These are phyloP conservation scores for Cosmorhoe ocellata DNA, from an alignment of 2,888 invertebrate species.

Conservation along the genomic window DNA sequence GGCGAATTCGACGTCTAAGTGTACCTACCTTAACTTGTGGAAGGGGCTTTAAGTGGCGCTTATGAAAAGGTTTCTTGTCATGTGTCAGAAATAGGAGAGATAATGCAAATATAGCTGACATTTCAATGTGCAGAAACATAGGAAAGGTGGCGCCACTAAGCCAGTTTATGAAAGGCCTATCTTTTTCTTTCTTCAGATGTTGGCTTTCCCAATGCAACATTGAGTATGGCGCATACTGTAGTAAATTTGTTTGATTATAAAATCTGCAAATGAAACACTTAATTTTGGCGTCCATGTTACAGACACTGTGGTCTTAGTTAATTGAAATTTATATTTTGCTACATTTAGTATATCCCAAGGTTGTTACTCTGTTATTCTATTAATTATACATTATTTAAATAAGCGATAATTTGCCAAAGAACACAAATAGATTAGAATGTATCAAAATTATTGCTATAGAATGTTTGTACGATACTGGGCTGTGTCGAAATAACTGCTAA, in stretches of 20 bases:
- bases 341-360: background rate
- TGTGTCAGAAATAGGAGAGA: constrained; percentile 20
- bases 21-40: no score
- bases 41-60: no score
- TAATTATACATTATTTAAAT: background rate
- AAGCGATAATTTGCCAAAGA: constrained; percentile 26
- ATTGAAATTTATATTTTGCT: background rate
- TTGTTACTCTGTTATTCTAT: constrained; percentile 9
- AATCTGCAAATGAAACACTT: no score
- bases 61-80: constrained; percentile 23
- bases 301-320: background rate
- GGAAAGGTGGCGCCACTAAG: constrained; percentile 14
- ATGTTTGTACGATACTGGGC: constrained; percentile 38
- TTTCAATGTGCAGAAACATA: constrained; percentile 19
- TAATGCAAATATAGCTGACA: constrained; percentile 18
- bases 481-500: constrained; percentile 9
- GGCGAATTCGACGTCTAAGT: no score
- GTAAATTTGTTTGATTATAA: no score
- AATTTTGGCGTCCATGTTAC: background rate
- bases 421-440: constrained; percentile 15
- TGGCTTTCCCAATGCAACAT: no score
- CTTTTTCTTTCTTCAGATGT: no score
- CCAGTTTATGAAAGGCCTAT: background rate
- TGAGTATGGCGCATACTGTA: no score
- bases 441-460: constrained; percentile 24